Percentiles rank a stretch among this genome's conserved stretches.
Evolutionary conservation across 1,140 invertebrate species (phyloP).

Genomic region (Antheraea pernyi): DNA sequence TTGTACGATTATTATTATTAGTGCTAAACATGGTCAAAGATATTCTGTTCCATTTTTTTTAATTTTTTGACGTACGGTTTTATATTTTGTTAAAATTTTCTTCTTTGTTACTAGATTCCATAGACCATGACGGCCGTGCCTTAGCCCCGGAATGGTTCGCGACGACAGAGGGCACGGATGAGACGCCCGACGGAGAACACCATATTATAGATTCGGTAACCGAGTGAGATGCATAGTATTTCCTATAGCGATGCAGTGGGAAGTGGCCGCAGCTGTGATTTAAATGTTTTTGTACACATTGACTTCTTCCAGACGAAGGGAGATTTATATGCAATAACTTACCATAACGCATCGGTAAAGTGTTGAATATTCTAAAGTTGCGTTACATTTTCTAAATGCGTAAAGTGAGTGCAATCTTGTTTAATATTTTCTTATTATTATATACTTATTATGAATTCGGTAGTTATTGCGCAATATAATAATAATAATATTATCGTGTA

Average conservation of each 20-base stretch:
- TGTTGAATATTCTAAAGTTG: slow-evolving; percentile 62
- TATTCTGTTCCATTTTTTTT: no score
- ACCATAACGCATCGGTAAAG: slow-evolving; percentile 51
- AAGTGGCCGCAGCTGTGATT: background rate
- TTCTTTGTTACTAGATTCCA: slow-evolving; percentile 61
- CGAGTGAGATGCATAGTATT: background rate
- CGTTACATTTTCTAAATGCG: slow-evolving; percentile 42
- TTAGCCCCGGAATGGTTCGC: slow-evolving; percentile 33
- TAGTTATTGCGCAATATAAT: slow-evolving; percentile 39
- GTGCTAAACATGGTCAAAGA: no score
- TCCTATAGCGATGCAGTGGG: background rate
- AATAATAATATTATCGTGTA: slow-evolving; percentile 44
- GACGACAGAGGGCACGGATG: slow-evolving; percentile 19
- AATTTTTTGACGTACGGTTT: no score
- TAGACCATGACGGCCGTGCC: slow-evolving; percentile 77
- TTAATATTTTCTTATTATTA: slow-evolving; percentile 36
- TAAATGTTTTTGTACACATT: background rate
- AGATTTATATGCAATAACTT: slow-evolving; percentile 32
- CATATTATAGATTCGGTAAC: no score
- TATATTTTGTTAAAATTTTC: no score
- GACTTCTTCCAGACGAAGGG: background rate
- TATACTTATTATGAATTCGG: slow-evolving; percentile 27
- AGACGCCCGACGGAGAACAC: slow-evolving; percentile 11
- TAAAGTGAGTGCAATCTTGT: slow-evolving; percentile 56
- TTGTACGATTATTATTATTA: no score